Percentiles rank a stretch among this genome's conserved stretches.
These are phyloP conservation scores for Aelia acuminata DNA, from an alignment of 2,888 invertebrate species.

Conservation along the genomic window DNA sequence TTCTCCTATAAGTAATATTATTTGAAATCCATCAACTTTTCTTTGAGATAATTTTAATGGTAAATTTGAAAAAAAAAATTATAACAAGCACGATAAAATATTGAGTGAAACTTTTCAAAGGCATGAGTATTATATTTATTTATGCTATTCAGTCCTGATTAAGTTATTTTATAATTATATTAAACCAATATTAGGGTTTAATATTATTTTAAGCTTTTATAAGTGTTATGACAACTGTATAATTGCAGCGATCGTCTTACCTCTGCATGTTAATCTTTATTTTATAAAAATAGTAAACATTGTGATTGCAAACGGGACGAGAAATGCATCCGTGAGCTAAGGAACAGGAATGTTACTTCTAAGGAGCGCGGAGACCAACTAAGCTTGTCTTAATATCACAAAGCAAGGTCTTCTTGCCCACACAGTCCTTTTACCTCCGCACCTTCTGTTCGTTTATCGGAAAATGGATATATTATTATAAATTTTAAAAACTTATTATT, in stretches of 20 bases:
- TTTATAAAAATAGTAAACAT: not conserved
- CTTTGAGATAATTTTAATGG: not conserved
- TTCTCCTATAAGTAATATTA: not conserved
- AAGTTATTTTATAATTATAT: not conserved
- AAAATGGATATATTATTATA: not conserved
- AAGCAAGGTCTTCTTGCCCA: conserved; percentile 44
- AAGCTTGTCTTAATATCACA: conserved; percentile 51
- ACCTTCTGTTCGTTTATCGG: not conserved
- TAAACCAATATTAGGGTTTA: not conserved
- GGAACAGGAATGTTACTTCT: conserved; percentile 29
- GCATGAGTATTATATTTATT: not conserved
- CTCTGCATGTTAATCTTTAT: conserved; percentile 7
- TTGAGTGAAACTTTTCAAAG: not conserved
- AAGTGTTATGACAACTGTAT: not conserved
- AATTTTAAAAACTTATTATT: not conserved
- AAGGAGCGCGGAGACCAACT: conserved; percentile 17
- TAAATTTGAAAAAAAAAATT: not conserved
- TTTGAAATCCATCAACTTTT: not conserved
- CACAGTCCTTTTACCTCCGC: conserved; percentile 45
- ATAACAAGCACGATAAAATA: not conserved
- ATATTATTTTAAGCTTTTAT: not conserved
- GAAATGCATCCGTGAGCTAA: conserved; percentile 13
- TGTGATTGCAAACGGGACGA: not conserved
- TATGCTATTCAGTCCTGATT: not conserved
- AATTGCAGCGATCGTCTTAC: not conserved